phyloP scores from a whole-genome alignment of 2,797 vertebrate species.

The Tokudaia tokunoshimensis region DNA sequence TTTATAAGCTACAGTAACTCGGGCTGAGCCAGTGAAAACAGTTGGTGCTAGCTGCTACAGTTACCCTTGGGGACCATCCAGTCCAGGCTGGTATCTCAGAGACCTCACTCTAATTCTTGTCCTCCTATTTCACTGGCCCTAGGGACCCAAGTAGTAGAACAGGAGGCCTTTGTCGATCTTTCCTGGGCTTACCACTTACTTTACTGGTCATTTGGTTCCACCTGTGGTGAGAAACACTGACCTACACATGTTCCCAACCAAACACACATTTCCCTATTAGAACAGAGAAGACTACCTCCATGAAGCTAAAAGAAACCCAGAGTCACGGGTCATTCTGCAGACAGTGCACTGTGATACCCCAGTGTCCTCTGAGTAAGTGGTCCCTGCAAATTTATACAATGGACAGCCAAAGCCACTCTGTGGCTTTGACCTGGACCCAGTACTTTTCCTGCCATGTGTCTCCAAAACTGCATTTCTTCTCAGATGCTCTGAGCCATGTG shows the following conservation, averaged over 20 bases:
- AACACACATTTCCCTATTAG: not conserved
- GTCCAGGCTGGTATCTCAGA: not conserved
- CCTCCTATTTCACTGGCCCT: not conserved
- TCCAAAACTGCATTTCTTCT: not conserved
- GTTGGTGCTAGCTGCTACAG: not conserved
- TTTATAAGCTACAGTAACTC: not conserved
- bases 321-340: too few relatives aligned
- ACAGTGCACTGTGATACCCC: not conserved
- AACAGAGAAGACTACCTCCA: not conserved
- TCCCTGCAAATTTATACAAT: not conserved
- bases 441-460: not conserved
- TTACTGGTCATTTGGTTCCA: not conserved
- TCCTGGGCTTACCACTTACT: not conserved
- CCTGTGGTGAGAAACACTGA: not conserved
- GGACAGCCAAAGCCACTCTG: not conserved
- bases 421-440: not conserved
- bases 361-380: not conserved
- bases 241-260: not conserved
- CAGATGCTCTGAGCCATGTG: not conserved
- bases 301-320: not conserved
- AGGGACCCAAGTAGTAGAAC: not conserved
- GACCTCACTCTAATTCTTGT: too few relatives aligned
- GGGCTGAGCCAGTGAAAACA: too few relatives aligned
- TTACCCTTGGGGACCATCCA: not conserved
- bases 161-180: not conserved